phyloP scores from a whole-genome alignment of 2,888 invertebrate genomes.

The Polydrusus tereticollis region DNA sequence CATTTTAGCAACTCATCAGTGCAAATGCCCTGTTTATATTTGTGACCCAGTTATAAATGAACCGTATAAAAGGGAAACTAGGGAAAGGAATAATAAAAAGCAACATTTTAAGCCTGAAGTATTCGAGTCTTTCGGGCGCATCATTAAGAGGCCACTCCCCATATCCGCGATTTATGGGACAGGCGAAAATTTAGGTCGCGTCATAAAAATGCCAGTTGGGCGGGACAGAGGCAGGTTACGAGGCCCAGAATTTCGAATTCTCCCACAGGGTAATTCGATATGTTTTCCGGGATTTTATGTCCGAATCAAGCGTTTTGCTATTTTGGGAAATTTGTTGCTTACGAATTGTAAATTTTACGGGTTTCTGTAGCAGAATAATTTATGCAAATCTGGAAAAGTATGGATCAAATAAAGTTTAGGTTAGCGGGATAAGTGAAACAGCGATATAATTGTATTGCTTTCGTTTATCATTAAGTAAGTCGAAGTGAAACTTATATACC shows the following conservation, averaged over 20 bases:
- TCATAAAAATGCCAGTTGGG: slow-evolving; percentile 9
- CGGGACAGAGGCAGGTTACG: background rate
- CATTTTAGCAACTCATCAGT: background rate
- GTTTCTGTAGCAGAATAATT: background rate
- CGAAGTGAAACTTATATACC: no score
- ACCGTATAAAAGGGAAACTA: slow-evolving; percentile 1
- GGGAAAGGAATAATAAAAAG: slow-evolving; percentile 3
- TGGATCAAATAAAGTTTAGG: no score
- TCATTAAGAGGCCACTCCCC: slow-evolving; percentile 30
- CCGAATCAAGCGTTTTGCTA: background rate
- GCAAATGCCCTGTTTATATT: background rate
- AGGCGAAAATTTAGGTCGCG: slow-evolving; percentile 32
- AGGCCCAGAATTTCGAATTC: background rate
- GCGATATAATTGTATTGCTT: no score
- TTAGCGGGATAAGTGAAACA: no score
- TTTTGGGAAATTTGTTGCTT: background rate
- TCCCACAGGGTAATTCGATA: background rate
- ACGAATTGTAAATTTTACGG: background rate
- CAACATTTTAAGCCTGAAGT: slow-evolving; percentile 14
- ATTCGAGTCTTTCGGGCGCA: slow-evolving; percentile 33
- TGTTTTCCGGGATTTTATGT: background rate
- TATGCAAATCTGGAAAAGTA: background rate
- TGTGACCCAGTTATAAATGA: slow-evolving; percentile 18
- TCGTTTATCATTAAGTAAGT: no score
- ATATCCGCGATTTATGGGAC: slow-evolving; percentile 37